Evolutionary conservation across 2,888 invertebrate genomes (phyloP).

Genomic region (Drosophila neutralis): DNA sequence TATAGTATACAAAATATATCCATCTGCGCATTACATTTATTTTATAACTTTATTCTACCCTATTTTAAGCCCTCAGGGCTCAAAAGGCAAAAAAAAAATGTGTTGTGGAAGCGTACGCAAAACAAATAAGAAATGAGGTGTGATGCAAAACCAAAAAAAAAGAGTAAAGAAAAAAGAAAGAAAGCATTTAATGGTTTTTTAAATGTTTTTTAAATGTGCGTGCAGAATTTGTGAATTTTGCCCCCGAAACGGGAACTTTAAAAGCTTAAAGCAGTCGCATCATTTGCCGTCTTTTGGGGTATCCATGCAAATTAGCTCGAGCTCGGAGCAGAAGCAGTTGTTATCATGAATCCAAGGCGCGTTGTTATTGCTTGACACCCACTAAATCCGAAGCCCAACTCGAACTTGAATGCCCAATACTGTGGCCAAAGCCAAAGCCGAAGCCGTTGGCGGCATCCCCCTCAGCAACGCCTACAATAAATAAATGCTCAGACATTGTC

Average conservation of each 20-base stretch:
- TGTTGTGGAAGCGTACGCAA: constrained; percentile 24
- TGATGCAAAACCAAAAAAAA: constrained; percentile 54
- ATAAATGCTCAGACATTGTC: constrained; percentile 65
- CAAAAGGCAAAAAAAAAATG: constrained; percentile 9
- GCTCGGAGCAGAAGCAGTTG: constrained; percentile 63
- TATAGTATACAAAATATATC: not conserved
- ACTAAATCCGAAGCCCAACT: constrained; percentile 42
- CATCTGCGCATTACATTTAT: not conserved
- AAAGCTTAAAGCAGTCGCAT: constrained; percentile 60
- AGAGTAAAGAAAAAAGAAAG: constrained; percentile 31
- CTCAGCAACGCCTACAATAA: constrained; percentile 65
- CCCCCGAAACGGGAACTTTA: constrained; percentile 29
- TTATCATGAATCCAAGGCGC: constrained; percentile 72
- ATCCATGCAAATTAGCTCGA: constrained; percentile 79
- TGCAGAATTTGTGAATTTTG: constrained; percentile 67
- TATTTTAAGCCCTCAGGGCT: constrained; percentile 5
- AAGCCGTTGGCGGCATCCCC: constrained; percentile 45
- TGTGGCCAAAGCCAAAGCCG: constrained; percentile 45
- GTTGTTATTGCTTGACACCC: constrained; percentile 55
- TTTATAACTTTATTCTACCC: not conserved
- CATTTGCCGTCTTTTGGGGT: constrained; percentile 31
- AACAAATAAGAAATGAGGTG: constrained; percentile 63
- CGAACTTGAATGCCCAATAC: constrained; percentile 38
- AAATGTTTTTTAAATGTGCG: constrained; percentile 83
- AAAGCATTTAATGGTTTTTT: constrained; percentile 82